Conservation (phyloP, 2,888 invertebrate genomes). For the Nemurella pictetii region DNA sequence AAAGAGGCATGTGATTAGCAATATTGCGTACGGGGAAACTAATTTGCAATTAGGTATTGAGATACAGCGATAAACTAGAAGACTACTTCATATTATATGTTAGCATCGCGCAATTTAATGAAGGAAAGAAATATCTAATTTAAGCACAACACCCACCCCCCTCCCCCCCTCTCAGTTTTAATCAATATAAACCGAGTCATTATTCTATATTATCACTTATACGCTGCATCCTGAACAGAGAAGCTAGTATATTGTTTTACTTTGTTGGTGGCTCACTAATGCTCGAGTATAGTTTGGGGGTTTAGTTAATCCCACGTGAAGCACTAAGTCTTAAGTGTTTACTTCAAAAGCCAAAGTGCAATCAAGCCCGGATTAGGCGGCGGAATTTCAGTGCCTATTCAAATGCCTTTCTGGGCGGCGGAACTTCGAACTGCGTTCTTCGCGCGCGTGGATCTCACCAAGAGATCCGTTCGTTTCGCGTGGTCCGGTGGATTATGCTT, state of each 20-base stretch:
- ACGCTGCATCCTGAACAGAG: neutral
- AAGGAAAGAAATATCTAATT: neutral
- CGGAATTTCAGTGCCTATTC: neutral
- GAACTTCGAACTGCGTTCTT: neutral
- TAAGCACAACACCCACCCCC: neutral
- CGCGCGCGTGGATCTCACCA: neutral
- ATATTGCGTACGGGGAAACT: neutral
- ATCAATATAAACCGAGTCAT: neutral
- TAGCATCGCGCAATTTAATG: neutral
- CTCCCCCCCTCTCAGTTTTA: neutral
- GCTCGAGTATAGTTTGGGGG: slow-evolving; percentile 18
- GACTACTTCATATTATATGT: neutral
- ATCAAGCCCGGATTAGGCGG: slow-evolving; percentile 17
- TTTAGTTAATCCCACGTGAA: slow-evolving; percentile 18
- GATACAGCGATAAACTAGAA: neutral
- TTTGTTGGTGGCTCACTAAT: slow-evolving; percentile 2
- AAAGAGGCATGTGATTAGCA: neutral
- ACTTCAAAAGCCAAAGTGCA: slow-evolving; percentile 27
- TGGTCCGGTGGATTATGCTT: neutral
- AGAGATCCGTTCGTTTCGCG: neutral
- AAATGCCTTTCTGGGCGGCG: neutral
- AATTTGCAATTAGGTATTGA: neutral
- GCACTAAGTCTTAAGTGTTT: slow-evolving; percentile 22
- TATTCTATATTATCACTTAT: neutral
- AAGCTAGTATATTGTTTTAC: slow-evolving; percentile 11